Conservation (phyloP, 2,113 vertebrate species). For the Tursiops truncatus region DNA sequence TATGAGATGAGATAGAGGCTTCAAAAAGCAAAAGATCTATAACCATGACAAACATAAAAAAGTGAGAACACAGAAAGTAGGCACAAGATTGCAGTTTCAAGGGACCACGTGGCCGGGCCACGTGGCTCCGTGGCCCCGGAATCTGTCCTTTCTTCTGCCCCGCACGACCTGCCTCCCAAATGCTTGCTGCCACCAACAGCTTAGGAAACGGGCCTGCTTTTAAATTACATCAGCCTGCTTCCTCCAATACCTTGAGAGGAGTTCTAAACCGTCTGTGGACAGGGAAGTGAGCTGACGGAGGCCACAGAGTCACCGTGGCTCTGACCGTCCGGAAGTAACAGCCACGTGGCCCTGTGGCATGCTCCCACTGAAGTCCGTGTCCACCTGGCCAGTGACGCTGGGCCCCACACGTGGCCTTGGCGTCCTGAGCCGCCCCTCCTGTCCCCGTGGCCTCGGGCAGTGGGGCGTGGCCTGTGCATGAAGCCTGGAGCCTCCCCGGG, state of each 20-base stretch:
- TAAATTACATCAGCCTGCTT: rapidly evolving
- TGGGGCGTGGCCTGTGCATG: background rate
- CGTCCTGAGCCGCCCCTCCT: too few relatives aligned
- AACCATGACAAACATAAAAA: background rate
- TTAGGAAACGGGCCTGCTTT: background rate
- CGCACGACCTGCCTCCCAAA: rapidly evolving
- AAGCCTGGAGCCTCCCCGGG: background rate
- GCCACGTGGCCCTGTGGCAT: rapidly evolving
- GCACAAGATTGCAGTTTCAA: rapidly evolving
- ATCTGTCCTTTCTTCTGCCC: background rate
- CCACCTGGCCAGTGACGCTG: background rate
- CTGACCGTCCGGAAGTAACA: rapidly evolving
- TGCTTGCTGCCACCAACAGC: too few relatives aligned
- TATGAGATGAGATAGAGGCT: background rate
- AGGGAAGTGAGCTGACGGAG: background rate
- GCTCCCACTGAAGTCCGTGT: rapidly evolving
- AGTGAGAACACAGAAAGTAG: rapidly evolving
- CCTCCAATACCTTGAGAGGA: background rate
- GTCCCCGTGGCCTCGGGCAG: background rate
- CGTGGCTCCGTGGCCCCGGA: rapidly evolving
- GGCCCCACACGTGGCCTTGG: background rate
- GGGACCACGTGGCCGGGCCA: rapidly evolving
- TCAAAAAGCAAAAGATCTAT: background rate
- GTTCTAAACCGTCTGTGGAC: rapidly evolving
- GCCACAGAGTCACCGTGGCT: rapidly evolving